Evolutionary conservation across 2,113 vertebrate genomes (phyloP).

Genomic region (Hiodon alosoides): DNA sequence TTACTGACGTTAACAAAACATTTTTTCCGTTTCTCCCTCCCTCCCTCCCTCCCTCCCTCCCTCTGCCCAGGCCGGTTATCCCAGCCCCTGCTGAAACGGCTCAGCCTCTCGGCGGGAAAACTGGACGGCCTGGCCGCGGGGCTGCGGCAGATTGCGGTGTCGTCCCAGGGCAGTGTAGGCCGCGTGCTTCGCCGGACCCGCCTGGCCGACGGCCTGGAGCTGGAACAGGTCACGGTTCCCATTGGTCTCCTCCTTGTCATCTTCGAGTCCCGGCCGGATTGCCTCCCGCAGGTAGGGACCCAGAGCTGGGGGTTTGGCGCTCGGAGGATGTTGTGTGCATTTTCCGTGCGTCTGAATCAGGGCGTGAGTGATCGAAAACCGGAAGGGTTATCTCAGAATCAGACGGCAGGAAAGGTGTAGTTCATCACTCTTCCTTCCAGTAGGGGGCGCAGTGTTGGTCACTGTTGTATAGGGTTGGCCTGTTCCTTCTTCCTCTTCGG

Average conservation of each 20-base stretch:
- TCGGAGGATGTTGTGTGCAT: too few species aligned
- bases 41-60: slow-evolving; percentile 12
- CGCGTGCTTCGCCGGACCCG: slow-evolving; percentile 80
- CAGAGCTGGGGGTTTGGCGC: neutral
- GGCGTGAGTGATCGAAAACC: too few species aligned
- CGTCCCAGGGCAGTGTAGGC: slow-evolving; percentile 82
- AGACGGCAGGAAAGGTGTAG: too few species aligned
- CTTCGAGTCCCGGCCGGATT: slow-evolving; percentile 96
- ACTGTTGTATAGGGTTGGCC: neutral
- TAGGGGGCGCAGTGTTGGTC: too few species aligned
- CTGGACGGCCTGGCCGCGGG: slow-evolving; percentile 92
- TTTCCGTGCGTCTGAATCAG: too few species aligned
- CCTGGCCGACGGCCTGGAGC: slow-evolving; percentile 83
- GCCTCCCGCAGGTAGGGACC: slow-evolving; percentile 85
- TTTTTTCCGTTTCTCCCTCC: neutral
- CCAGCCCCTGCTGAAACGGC: slow-evolving; percentile 74
- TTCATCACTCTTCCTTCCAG: too few species aligned
- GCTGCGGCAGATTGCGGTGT: slow-evolving; percentile 83
- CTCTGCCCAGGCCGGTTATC: slow-evolving; percentile 72
- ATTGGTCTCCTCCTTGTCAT: slow-evolving; percentile 94
- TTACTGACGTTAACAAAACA: too few species aligned
- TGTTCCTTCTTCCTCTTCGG: neutral
- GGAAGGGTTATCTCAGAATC: too few species aligned
- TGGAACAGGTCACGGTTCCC: slow-evolving; percentile 95
- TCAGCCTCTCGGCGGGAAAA: slow-evolving; percentile 88